Percentiles rank a stretch among this genome's conserved stretches.
phyloP scores from a whole-genome alignment of 1,140 invertebrate species.

The Halyomorpha halys region DNA sequence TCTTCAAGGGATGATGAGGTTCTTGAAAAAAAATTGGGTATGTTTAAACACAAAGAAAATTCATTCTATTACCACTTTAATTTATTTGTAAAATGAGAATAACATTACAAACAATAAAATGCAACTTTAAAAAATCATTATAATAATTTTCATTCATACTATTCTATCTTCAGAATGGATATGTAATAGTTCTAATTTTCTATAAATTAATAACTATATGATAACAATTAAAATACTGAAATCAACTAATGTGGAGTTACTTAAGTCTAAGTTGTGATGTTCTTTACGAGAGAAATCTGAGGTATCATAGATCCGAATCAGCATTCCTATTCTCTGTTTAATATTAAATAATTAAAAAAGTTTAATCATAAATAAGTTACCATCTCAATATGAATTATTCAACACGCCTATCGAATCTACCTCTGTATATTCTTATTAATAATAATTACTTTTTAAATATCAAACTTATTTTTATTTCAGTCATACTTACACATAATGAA shows the following conservation, averaged over 20 bases:
- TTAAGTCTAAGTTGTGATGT: neutral
- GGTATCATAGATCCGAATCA: neutral
- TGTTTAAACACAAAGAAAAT: neutral
- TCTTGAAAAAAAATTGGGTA: neutral
- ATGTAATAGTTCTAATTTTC: constrained; percentile 4
- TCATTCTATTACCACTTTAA: constrained; percentile 6
- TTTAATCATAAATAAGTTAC: no score
- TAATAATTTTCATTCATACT: constrained; percentile 17
- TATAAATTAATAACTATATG: constrained; percentile 3
- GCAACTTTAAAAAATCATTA: constrained; percentile 6
- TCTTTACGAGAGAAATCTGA: constrained; percentile 2
- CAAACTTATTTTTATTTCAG: constrained; percentile 22
- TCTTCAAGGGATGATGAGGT: neutral
- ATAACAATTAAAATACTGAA: constrained; percentile 12
- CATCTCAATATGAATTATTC: no score
- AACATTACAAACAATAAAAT: constrained; percentile 13
- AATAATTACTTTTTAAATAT: constrained; percentile 12
- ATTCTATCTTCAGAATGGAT: constrained; percentile 1
- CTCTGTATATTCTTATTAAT: neutral
- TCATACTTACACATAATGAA: constrained; percentile 16
- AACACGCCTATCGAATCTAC: constrained; percentile 10
- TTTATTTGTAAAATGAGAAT: constrained; percentile 17
- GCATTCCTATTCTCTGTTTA: no score
- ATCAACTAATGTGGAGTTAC: constrained; percentile 7
- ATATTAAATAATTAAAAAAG: no score